Conservation (phyloP, 2,797 vertebrate genomes). For the Apodemus agrarius region DNA sequence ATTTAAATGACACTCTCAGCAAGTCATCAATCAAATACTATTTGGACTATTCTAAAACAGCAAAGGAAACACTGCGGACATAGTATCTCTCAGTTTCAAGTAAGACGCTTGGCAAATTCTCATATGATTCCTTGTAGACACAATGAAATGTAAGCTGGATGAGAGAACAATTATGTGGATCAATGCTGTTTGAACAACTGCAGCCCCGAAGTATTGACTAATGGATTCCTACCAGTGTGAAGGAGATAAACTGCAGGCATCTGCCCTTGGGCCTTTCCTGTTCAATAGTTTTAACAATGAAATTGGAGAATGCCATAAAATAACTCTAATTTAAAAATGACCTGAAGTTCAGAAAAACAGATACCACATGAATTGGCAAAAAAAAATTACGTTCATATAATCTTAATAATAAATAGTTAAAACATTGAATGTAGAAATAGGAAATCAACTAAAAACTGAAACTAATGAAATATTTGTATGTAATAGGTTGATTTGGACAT, state of each 20-base stretch:
- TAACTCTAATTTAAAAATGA: background rate
- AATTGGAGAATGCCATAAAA: background rate
- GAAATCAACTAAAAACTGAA: conserved; percentile 7
- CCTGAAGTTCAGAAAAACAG: background rate
- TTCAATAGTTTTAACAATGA: conserved; percentile 17
- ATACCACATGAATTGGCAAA: background rate
- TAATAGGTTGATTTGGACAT: background rate
- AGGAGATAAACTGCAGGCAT: background rate
- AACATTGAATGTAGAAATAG: background rate
- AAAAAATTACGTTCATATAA: background rate
- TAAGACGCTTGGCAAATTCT: background rate
- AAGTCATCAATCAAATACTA: background rate
- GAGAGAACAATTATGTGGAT: background rate
- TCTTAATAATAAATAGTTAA: background rate
- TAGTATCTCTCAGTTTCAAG: background rate
- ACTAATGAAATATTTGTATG: background rate
- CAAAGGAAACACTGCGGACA: background rate
- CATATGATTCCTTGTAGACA: background rate
- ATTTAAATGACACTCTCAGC: conserved; percentile 1
- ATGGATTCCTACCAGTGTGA: background rate
- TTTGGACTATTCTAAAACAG: background rate
- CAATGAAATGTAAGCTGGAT: background rate
- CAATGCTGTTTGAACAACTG: background rate
- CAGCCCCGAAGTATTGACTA: background rate
- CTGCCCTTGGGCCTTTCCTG: background rate